Base-by-base conservation (phyloP, 1,140 invertebrate species). In the Drosophila burlai region DNA sequence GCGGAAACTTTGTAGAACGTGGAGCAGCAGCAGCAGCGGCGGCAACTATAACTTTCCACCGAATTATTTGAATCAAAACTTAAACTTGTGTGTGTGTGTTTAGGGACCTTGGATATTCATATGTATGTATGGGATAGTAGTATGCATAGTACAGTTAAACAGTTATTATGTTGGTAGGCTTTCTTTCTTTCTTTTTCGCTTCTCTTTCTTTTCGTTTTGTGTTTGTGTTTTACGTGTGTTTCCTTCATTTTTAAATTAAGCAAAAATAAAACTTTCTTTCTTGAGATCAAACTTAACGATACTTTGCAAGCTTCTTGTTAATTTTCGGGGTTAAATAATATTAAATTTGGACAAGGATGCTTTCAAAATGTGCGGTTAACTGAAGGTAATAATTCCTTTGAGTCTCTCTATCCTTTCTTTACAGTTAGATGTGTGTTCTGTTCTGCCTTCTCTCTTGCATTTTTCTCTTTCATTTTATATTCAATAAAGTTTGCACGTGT, bases 281-380 rank as follows among this genome's bases (percentile, higher is more conserved):
- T 91, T 90, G 85, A 90, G 85, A 90, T 90, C 85, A 90, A 90
- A 90, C 86, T 89, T 89, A 89, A 90, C 85, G 85, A 89, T 89
- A 90, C 85, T 89, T 87, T 87, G 84, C 84, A 89, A 90, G 81
- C 75, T 79, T 83, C 64, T 67, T 66, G 13, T 83, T 64, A 63
- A 59, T 60, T 29, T 15, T 52, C 18, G n/a, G 29, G n/a, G 29
- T 61, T 74, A 61, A 60, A 74, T 73, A 52, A 74, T 43, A 43
- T 61, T 52, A 11, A 59, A 71, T 81, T 81, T 76, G 42, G 73
- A 82, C 52, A 79, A 79, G 42, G 58, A 7, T 68, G 68, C 50
- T 58, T 72, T 69, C 21, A 69, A 72, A 69, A 45, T 72, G 68
- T 67, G 49, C 24, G 61, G 69, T 11, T 11, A 34, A 59, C 43